Conservation (phyloP, 2,113 vertebrate species). For the Orientallactaga bullata region DNA sequence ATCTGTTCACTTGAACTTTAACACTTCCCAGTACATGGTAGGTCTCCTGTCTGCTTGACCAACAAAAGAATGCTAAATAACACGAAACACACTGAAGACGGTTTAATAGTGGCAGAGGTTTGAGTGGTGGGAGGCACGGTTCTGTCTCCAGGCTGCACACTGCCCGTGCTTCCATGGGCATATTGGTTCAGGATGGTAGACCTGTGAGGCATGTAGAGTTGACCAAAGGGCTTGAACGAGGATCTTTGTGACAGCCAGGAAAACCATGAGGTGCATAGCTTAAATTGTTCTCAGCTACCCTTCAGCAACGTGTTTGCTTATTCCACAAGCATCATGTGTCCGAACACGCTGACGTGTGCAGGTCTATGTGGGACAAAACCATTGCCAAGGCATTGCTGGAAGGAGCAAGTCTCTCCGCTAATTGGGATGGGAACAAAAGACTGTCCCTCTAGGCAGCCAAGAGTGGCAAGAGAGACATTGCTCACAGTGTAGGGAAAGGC, state of each 20-base stretch:
- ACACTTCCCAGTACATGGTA: not conserved
- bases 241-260: not conserved
- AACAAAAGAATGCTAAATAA: not conserved
- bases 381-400: not conserved
- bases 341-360: not conserved
- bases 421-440: rapidly evolving
- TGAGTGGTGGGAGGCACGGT: not conserved
- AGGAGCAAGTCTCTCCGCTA: rapidly evolving
- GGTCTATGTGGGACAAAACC: not conserved
- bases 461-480: not conserved
- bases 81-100: not conserved
- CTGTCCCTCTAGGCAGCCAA: no score
- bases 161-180: no score
- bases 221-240: not conserved
- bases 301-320: not conserved
- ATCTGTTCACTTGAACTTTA: not conserved
- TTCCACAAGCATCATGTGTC: not conserved
- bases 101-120: not conserved
- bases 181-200: no score
- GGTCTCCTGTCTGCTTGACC: not conserved
- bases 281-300: not conserved
- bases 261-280: not conserved
- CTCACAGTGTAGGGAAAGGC: not conserved
- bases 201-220: no score
- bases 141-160: rapidly evolving